Evolutionary conservation across 2,888 invertebrate species (phyloP), one percentile per base, ranked within the genome.

Genomic region (Baccha elongata): DNA sequence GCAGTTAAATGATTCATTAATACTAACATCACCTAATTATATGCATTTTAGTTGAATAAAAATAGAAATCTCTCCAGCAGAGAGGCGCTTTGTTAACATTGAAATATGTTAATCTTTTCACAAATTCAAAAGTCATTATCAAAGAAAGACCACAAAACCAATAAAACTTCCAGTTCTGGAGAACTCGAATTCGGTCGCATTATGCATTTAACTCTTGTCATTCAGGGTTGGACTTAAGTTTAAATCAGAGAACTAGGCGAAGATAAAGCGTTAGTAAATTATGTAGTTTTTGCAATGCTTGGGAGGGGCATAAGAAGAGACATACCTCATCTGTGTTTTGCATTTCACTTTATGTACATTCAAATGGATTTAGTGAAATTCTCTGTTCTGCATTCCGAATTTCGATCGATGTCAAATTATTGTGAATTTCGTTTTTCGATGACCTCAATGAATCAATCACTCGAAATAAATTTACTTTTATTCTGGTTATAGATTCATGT

Each of bases 81-180:
- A 55, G 23, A 37, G n/a, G n/a, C 0, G 15, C 8, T 13, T 21
- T 55, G 23, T 55, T 37, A 23, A 40, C 37, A 37, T 15, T 23
- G 55, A 60, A 42, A 29, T 60, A 60, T 60, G 42, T 2, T 60
- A 60, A 58, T 58, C 23, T 26, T 58, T 58, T 58, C 26, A 40
- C 37, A 37, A 32, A 60, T 44, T 60, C 19, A 60, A 60, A 60
- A 60, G 17, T 19, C 60, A 60, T 60, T 44, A 60, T 58, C 26
- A 5, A 10, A 19, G 40, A 26, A 40, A 58, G 15, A 55, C 40
- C 23, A 40, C 8, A 8, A 55, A 23, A 13, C 23, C 2, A 21
- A 58, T 55, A 37, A 7, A 35, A 7, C 8, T 58, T 40, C 58
- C 58, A 58, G 58, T 58, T 40, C n/a, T 40, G 4, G 40, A 40